Conservation (phyloP, 2,113 vertebrate genomes). For the Callopanchax toddi region DNA sequence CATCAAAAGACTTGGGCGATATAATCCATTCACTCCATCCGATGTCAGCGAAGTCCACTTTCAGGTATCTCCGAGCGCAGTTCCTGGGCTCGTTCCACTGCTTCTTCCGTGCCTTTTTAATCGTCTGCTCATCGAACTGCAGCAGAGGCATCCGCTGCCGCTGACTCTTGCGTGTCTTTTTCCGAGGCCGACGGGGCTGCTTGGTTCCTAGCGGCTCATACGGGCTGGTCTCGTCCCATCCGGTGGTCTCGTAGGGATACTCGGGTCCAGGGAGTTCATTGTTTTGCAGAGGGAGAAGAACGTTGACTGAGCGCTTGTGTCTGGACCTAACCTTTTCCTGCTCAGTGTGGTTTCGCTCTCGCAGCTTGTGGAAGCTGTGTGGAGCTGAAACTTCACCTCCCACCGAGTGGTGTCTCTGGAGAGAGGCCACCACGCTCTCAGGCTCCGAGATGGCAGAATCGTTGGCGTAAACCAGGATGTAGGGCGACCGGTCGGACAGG, state of each 20-base stretch:
- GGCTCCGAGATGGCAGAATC: slow-evolving; percentile 93
- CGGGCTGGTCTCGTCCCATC: slow-evolving; percentile 84
- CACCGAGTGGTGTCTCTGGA: slow-evolving; percentile 76
- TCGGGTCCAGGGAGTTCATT: slow-evolving; percentile 92
- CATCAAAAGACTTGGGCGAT: slow-evolving; percentile 95
- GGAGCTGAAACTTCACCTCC: slow-evolving; percentile 45
- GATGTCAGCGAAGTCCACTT: slow-evolving; percentile 97
- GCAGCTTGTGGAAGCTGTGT: slow-evolving; percentile 60
- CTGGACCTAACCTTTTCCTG: slow-evolving; percentile 46
- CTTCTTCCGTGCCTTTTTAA: slow-evolving; percentile 92
- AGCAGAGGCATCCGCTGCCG: slow-evolving; percentile 87
- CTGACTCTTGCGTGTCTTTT: slow-evolving; percentile 86
- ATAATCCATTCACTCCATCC: slow-evolving; percentile 99
- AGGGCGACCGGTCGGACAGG: slow-evolving; percentile 81
- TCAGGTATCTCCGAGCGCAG: slow-evolving; percentile 91
- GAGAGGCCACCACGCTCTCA: slow-evolving; percentile 86
- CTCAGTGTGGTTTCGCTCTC: slow-evolving; percentile 50
- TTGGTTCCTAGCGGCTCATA: slow-evolving; percentile 84
- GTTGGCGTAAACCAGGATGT: slow-evolving; percentile 94
- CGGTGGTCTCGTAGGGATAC: slow-evolving; percentile 81
- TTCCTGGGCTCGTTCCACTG: slow-evolving; percentile 92
- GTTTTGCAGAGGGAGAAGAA: slow-evolving; percentile 89
- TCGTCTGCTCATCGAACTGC: slow-evolving; percentile 93
- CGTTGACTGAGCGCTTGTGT: slow-evolving; percentile 78
- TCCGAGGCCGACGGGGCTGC: slow-evolving; percentile 81